phyloP scores from a whole-genome alignment of 2,888 invertebrate species.

The Caenorhabditis drosophilae region DNA sequence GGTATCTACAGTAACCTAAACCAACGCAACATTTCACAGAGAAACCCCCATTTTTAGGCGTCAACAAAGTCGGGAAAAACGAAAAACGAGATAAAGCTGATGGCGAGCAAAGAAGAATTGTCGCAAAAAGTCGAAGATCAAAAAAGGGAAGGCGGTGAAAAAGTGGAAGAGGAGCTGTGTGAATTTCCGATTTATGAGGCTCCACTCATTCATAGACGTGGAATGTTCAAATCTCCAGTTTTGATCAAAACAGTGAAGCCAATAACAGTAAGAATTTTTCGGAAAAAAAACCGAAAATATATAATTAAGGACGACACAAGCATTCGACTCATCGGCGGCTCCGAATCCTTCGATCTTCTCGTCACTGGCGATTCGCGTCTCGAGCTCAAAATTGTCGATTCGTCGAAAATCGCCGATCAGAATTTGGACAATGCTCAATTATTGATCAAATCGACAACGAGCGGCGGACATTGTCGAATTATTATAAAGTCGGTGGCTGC shows the following conservation, averaged over 20 bases:
- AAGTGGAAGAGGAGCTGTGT: slow-evolving; percentile 11
- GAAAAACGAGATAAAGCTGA: slow-evolving; percentile 4
- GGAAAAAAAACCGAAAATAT: background rate
- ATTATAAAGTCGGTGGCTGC: slow-evolving; percentile 7
- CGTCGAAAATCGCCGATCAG: slow-evolving; percentile 12
- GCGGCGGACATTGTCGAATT: slow-evolving; percentile 23
- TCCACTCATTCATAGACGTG: slow-evolving; percentile 17
- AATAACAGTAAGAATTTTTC: slow-evolving; percentile 1
- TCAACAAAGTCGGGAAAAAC: background rate
- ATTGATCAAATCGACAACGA: slow-evolving; percentile 2
- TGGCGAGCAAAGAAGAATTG: background rate
- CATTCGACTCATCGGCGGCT: slow-evolving; percentile 26
- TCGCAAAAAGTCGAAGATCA: background rate
- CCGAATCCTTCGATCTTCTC: slow-evolving; percentile 13
- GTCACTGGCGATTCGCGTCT: slow-evolving; percentile 2
- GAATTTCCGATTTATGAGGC: slow-evolving; percentile 32
- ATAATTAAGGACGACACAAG: no score
- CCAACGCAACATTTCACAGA: no score
- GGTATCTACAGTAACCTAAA: slow-evolving; percentile 12
- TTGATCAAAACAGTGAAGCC: slow-evolving; percentile 11
- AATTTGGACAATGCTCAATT: slow-evolving; percentile 32
- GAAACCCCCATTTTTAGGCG: background rate
- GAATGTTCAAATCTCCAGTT: slow-evolving; percentile 19
- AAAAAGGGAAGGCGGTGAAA: background rate
- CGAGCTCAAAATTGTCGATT: slow-evolving; percentile 10